Base-by-base conservation (phyloP, 2,888 invertebrate species). In the Drosophila koepferae region DNA sequence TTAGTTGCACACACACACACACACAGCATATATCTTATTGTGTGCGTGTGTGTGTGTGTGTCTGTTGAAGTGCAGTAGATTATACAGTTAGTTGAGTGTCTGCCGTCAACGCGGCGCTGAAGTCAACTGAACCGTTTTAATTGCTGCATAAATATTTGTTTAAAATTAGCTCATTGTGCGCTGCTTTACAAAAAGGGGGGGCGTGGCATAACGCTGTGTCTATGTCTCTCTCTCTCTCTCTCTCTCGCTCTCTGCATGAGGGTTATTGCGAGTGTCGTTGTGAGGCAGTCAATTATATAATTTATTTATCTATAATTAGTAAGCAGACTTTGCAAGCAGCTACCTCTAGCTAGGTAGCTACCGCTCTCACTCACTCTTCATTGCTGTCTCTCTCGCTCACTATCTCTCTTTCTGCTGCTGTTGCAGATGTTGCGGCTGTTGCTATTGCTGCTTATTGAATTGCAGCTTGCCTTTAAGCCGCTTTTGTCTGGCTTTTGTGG, bases 111-210 rank as follows among this genome's bases (percentile, higher is more conserved):
- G 56, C 56, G 62, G 16, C 48, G 56, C 73, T 70, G 74, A 79
- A 72, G 73, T 79, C 85, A 86, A 79, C 88, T 85, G 87, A 89
- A 84, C 82, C 82, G 80, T 82, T 85, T 87, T 85, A 85, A 85
- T 85, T 85, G 85, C 90, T 89, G 88, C 88, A 87, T 87, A 87
- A 85, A 85, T 89, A 85, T 85, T 85, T 79, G 90, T 77, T 75
- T 80, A 79, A 89, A 85, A 85, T 85, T 89, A 89, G 90, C 90
- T 81, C 88, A 89, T 84, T 84, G 90, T 81, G 72, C 82, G 64
- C 69, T 53, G 65, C 55, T 53, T 65, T 58, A 56, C 63, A 40
- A 23, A 54, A n/a, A 6, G 23, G 18, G 40, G 40, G 53, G 66
- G 36, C n/a, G 63, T 20, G 58, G 18, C 8, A 23, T 1, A 10